Evolutionary conservation across 2,113 vertebrate genomes (phyloP).

Genomic region (Eudorcas thomsonii): DNA sequence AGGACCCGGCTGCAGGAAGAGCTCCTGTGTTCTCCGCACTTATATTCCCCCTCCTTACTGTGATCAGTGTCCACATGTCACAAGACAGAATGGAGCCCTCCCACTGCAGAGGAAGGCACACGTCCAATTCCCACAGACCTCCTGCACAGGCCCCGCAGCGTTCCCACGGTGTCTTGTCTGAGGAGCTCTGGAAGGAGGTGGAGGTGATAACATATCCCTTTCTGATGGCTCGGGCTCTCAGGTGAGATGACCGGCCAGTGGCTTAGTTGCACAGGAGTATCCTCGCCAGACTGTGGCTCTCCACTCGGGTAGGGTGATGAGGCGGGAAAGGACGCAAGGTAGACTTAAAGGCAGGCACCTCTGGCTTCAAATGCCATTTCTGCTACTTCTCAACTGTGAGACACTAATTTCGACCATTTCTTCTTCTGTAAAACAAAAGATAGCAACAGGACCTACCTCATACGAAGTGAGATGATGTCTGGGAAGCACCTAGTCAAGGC

Average conservation of each 20-base stretch:
- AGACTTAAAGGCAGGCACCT: not conserved
- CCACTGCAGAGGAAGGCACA: not conserved
- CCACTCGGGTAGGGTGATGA: not conserved
- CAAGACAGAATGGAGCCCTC: not conserved
- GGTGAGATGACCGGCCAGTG: not conserved
- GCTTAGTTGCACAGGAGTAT: not conserved
- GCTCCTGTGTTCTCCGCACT: not conserved
- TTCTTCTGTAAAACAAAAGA: not conserved
- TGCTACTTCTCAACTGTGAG: not conserved
- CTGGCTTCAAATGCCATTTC: not conserved
- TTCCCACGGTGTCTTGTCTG: not conserved
- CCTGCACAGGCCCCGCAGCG: rapidly evolving
- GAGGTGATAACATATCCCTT: rapidly evolving
- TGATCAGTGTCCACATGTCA: not conserved
- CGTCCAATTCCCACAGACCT: not conserved
- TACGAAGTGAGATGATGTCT: not conserved
- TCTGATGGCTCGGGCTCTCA: not conserved
- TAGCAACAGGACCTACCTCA: not conserved
- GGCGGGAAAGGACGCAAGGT: not conserved
- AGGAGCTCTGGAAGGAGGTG: not conserved
- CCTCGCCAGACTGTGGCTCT: not conserved
- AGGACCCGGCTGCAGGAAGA: not conserved
- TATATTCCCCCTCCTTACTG: rapidly evolving
- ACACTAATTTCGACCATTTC: not conserved
- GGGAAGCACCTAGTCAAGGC: not conserved